Conservation (phyloP, 2,888 invertebrate species). For the Auanema sp. region DNA sequence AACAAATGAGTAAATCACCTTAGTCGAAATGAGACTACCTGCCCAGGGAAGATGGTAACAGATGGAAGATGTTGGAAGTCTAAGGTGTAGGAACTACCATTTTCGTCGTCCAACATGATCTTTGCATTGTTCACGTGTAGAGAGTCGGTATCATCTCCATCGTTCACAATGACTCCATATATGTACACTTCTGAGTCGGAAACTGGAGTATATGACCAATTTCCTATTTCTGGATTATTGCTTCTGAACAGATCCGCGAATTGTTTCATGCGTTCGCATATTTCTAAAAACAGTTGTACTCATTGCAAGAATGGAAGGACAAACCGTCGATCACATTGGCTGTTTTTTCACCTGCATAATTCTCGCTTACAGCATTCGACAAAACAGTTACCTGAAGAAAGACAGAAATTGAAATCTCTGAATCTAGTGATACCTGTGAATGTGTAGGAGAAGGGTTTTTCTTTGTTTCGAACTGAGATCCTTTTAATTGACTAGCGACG, state of each 20-base stretch:
- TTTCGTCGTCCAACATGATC: too few species aligned
- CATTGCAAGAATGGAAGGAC: not conserved
- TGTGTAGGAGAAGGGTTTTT: not conserved
- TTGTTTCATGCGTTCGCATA: slow-evolving; percentile 7
- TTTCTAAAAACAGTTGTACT: slow-evolving; percentile 8
- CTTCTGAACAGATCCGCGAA: slow-evolving; percentile 10
- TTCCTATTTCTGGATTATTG: slow-evolving; percentile 3
- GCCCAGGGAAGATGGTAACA: too few species aligned
- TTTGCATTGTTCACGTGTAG: too few species aligned
- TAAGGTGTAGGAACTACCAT: too few species aligned
- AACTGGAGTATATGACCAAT: slow-evolving; percentile 4
- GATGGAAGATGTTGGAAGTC: too few species aligned
- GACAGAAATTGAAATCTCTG: not conserved
- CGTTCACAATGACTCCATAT: too few species aligned
- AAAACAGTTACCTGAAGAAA: not conserved
- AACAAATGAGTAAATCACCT: too few species aligned
- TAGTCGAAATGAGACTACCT: too few species aligned
- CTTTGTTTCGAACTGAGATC: not conserved
- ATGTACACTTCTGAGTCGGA: too few species aligned
- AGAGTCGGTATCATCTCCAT: too few species aligned
- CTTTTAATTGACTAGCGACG: not conserved
- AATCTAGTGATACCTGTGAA: too few species aligned
- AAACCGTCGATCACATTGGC: slow-evolving; percentile 14
- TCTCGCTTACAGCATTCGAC: not conserved
- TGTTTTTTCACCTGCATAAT: slow-evolving; percentile 15